Evolutionary conservation across 1,140 invertebrate genomes (phyloP), one percentile per base, ranked within the genome.

Genomic region (Eupeodes corollae): DNA sequence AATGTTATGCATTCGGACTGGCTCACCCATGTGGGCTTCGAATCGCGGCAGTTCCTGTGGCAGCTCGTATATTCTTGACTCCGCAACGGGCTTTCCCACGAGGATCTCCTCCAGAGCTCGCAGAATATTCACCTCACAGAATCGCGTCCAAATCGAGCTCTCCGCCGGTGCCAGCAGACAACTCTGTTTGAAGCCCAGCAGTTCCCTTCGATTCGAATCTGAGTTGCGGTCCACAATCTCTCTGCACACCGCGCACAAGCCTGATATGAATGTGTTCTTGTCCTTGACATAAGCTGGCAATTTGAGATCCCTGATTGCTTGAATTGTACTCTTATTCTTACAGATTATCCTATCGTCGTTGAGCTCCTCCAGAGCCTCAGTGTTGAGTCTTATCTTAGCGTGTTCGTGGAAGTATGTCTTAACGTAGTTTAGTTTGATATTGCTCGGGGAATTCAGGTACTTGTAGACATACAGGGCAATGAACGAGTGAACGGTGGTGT

Each of bases 81-180:
- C 49, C 37, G 44, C 15, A 37, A n/a, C 10, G n/a, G 14, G 5
- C 14, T 3, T 35, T 15, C 14, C 12, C 11, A 11, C 33, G 10
- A 61, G 52, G 3, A 68, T 41, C 3, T 52, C 37, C 15, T 52
- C 54, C 1, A 66, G 51, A 5, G 58, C 47, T 10, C 57, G 42
- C 8, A 59, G 54, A 13, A 90, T 70, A 62, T 91, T 86, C 15
- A 91, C 74, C 74, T 96, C 91, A 74, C 91, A 94, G 62, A 91
- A 91, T 57, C 84, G 86, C 0, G 91, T 94, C 90, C 90, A 95
- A 21, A 86, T 73, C 8, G 90, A 93, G 2, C 80, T 75, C 73
- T 93, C 88, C 13, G 85, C 83, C 53, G 86, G 88, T 10, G 87
- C 83, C 50, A 84, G 72, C 2, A 92, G 70, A 61, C 88, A 91